A percentile compares a stretch with the other conserved stretches of the same genome.
Evolutionary conservation across 2,797 vertebrate species (phyloP).

Genomic region (Acridotheres tristis): DNA sequence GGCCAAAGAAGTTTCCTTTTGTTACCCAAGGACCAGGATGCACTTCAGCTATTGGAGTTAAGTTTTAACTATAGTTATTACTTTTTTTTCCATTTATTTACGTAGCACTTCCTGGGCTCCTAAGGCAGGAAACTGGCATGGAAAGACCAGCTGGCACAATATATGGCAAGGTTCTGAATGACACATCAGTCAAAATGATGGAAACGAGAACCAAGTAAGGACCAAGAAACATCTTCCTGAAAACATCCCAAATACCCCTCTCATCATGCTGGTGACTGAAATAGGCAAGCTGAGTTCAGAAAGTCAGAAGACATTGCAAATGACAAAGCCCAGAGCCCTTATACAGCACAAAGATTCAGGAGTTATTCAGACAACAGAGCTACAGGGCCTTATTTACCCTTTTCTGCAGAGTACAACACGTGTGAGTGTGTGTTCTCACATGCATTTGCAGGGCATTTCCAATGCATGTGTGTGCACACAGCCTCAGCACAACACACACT

Average conservation of each 20-base stretch:
- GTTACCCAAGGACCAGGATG: background rate
- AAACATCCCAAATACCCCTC: background rate
- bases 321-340: background rate
- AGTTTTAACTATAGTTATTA: background rate
- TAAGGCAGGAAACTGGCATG: background rate
- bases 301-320: background rate
- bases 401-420: background rate
- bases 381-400: background rate
- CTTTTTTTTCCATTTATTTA: background rate
- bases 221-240: background rate
- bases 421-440: background rate
- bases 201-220: background rate
- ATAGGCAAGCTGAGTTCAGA: background rate
- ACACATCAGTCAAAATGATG: background rate
- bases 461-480: background rate
- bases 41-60: background rate
- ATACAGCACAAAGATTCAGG: background rate
- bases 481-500: background rate
- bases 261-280: background rate
- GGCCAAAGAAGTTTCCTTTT: background rate
- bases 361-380: background rate
- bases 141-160: background rate
- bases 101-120: background rate
- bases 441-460: background rate
- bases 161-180: background rate